These are phyloP conservation scores for Bagarius yarrelli DNA, from an alignment of 2,113 vertebrate genomes.

Conservation along the genomic window DNA sequence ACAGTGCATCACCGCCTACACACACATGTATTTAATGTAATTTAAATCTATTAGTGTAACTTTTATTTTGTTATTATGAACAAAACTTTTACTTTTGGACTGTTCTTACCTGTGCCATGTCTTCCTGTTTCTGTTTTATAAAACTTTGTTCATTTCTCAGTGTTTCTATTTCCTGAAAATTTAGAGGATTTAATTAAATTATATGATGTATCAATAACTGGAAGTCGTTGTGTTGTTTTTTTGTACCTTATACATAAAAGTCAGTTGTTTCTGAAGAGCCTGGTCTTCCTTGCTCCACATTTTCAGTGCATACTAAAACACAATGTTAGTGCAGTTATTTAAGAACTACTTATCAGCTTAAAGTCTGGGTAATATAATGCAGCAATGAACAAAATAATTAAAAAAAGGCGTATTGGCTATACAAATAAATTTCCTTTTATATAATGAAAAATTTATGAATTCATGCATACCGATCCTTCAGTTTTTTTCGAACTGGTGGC, in stretches of 20 bases:
- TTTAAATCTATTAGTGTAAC: not conserved
- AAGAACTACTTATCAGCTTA: not conserved
- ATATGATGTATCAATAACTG: not conserved
- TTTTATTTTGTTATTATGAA: not conserved
- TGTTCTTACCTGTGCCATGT: conserved; percentile 55
- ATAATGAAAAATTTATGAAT: not conserved
- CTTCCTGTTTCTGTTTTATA: conserved; percentile 54
- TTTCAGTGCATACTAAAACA: conserved; percentile 36
- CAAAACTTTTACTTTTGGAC: not conserved
- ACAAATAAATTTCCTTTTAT: not conserved
- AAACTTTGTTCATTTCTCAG: conserved; percentile 53
- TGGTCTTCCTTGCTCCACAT: conserved; percentile 20
- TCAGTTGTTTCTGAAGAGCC: conserved; percentile 35
- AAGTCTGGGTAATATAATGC: not conserved
- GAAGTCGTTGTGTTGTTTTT: not conserved
- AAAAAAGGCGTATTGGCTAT: not conserved
- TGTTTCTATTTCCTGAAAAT: conserved; percentile 54
- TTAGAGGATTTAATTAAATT: not conserved
- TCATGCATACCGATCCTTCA: conserved; percentile 49
- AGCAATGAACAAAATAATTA: not conserved
- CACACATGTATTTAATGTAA: not conserved
- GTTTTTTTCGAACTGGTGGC: conserved; percentile 34
- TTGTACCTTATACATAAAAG: conserved; percentile 34
- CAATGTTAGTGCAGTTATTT: not conserved
- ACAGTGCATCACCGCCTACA: conserved; percentile 40